Evolutionary conservation across 2,113 vertebrate genomes (phyloP).

Genomic region (Haemorhous mexicanus): DNA sequence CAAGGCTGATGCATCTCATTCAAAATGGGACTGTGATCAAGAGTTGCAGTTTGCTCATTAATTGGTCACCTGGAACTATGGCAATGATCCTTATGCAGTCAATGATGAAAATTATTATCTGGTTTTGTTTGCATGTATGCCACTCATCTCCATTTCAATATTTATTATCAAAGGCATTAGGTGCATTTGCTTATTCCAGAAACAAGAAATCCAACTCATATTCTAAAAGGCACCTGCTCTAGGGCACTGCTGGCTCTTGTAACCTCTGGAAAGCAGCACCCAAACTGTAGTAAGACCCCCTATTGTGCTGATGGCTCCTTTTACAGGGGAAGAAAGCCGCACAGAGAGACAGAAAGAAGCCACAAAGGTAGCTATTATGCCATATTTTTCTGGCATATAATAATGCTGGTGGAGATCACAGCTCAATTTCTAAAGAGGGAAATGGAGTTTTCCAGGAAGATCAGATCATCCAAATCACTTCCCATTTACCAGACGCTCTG

Average conservation of each 20-base stretch:
- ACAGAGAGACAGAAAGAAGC: background rate
- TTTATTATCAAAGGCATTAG: background rate
- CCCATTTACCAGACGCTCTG: background rate
- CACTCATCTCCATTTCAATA: background rate
- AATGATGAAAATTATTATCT: background rate
- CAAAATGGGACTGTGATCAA: background rate
- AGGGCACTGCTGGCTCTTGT: background rate
- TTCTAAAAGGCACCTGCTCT: background rate
- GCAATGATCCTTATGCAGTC: background rate
- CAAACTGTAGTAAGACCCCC: background rate
- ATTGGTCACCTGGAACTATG: background rate
- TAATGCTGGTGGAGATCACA: background rate
- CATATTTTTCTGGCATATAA: background rate
- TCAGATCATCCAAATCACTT: background rate
- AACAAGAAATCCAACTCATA: background rate
- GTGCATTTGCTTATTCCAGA: background rate
- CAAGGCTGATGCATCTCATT: background rate
- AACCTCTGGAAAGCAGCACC: background rate
- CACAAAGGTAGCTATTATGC: background rate
- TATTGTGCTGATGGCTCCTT: background rate
- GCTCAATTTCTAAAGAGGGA: background rate
- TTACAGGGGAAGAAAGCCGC: background rate
- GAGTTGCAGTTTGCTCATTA: background rate
- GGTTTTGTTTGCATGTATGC: background rate
- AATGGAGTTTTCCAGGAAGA: background rate